Conservation (phyloP, 2,888 invertebrate genomes). For the Petrolisthes manimaculis region DNA sequence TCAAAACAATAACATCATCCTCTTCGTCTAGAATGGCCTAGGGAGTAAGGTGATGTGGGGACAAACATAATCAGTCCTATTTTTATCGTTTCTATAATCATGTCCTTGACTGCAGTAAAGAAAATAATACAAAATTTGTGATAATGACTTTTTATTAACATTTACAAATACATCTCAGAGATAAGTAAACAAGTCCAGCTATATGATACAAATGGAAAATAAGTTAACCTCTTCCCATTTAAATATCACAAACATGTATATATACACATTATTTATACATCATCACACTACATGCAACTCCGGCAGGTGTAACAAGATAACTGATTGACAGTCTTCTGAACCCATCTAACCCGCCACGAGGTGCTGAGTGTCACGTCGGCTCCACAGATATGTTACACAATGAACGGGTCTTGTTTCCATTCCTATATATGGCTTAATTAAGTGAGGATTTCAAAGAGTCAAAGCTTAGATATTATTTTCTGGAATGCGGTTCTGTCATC, state of each 20-base stretch:
- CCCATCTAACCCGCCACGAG: not conserved
- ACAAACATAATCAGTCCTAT: too few relatives aligned
- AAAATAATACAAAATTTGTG: not conserved
- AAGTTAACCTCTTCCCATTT: conserved; percentile 47
- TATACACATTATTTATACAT: conserved; percentile 34
- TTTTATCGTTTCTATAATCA: not conserved
- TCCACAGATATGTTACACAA: not conserved
- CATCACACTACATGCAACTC: conserved; percentile 8
- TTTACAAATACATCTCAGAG: conserved; percentile 42
- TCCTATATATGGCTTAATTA: not conserved
- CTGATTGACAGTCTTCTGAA: not conserved
- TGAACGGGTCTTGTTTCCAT: not conserved
- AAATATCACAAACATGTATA: conserved; percentile 12
- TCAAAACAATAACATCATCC: too few relatives aligned
- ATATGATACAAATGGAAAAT: conserved; percentile 44
- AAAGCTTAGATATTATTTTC: too few relatives aligned
- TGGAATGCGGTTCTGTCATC: too few relatives aligned
- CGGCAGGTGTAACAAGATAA: not conserved
- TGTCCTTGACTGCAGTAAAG: not conserved
- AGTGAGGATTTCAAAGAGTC: too few relatives aligned
- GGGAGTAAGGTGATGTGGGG: too few relatives aligned
- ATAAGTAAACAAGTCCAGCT: conserved; percentile 26
- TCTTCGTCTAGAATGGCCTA: too few relatives aligned
- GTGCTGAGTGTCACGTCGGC: too few relatives aligned
- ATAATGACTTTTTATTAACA: conserved; percentile 18